Base-by-base conservation (phyloP, 2,113 vertebrate species). In the Microcebus lehilahytsara region DNA sequence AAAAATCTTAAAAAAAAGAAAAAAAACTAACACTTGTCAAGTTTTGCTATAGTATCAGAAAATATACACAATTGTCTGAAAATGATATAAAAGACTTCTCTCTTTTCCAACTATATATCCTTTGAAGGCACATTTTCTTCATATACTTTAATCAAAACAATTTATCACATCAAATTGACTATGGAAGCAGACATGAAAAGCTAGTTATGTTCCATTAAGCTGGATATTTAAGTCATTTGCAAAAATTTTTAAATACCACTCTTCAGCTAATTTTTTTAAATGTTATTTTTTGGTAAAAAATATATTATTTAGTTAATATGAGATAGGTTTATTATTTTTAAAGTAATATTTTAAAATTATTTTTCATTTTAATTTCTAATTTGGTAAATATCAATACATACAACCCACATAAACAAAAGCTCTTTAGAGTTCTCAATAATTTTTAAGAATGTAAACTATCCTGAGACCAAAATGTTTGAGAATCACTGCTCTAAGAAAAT, bases 1-100 rank as follows among this genome's bases (percentile, higher is more conserved):
- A 46, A 46, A 46, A 46, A 46, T 46, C 46, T 46, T 46, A 46
- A 46, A 46, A 46, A 46, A 46, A 46, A 46, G 6, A 46, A 49
- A 74, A 64, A 64, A 96, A 95, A 96, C 60, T 79, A 95, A 51
- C 30, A 77, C 62, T 62, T 75, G 58, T 84, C 67, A 90, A 85
- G 64, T 96, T 96, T 84, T 96, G 86, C 51, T 91, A 56, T 66
- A 62, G 83, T 64, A 96, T 23, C 49, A 96, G 80, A 93, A 62
- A 92, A 80, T 32, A 49, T 8, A 30, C 53, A 85, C 25, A 88
- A 96, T 3, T 77, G 37, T 77, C 53, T 85, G 62, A 94, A 97
- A 96, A 71, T 20, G 22, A 34, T 91, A 34, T 58, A 74, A 84
- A 94, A 91, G 77, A 79, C 20, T 30, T 25, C 69, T 89, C 37